phyloP scores from a whole-genome alignment of 2,113 vertebrate species.

The Alligator sinensis region DNA sequence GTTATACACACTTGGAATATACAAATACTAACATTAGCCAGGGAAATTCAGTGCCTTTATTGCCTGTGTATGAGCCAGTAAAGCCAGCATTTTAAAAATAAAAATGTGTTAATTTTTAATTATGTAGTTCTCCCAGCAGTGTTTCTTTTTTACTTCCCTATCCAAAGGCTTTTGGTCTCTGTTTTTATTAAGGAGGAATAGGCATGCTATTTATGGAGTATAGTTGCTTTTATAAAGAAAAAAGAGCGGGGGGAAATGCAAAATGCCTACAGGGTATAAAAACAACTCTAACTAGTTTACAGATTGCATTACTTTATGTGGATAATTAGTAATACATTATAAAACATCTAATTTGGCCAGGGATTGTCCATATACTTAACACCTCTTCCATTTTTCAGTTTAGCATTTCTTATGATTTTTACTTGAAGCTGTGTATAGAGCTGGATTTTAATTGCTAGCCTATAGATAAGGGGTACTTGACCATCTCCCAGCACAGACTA shows the following conservation, averaged over 20 bases:
- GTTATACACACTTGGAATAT: neutral
- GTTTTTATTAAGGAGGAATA: neutral
- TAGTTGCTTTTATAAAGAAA: neutral
- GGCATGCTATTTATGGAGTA: neutral
- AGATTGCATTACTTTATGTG: too few relatives aligned
- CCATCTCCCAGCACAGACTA: neutral
- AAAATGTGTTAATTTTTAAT: neutral
- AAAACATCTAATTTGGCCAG: too few relatives aligned
- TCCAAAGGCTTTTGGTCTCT: neutral
- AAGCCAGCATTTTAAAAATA: neutral
- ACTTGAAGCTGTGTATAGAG: too few relatives aligned
- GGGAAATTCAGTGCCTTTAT: too few relatives aligned
- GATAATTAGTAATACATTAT: too few relatives aligned
- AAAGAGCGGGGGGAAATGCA: too few relatives aligned
- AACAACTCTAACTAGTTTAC: too few relatives aligned
- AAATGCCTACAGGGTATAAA: too few relatives aligned
- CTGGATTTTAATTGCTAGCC: neutral
- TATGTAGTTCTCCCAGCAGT: neutral
- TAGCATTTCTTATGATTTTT: neutral
- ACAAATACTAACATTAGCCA: neutral
- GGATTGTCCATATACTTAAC: neutral
- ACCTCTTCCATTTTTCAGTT: neutral
- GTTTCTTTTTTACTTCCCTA: neutral
- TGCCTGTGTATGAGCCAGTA: too few relatives aligned
- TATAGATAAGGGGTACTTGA: neutral